These are phyloP conservation scores for Acrossocheilus wenchowensis DNA, from an alignment of 2,797 vertebrate genomes.

Conservation along the genomic window DNA sequence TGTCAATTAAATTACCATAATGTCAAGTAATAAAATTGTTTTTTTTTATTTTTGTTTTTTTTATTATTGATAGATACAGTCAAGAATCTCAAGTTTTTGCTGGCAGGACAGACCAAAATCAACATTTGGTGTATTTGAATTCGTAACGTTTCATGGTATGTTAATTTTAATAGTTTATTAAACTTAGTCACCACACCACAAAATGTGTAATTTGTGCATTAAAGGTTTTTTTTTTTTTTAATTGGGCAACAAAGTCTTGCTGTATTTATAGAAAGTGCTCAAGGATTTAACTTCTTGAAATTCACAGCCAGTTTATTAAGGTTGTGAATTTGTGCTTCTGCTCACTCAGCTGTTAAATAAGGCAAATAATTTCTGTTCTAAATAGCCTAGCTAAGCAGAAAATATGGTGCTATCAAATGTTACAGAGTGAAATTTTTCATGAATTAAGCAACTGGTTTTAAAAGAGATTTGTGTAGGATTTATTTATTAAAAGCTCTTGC, in stretches of 20 bases:
- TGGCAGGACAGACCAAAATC: too few species aligned
- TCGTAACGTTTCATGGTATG: too few species aligned
- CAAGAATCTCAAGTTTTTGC: too few species aligned
- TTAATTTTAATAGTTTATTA: too few species aligned
- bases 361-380: background rate
- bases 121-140: too few species aligned
- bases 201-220: background rate
- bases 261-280: background rate
- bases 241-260: background rate
- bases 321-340: background rate
- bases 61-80: too few species aligned
- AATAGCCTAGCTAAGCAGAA: background rate
- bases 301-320: background rate
- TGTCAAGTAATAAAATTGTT: too few species aligned
- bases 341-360: background rate
- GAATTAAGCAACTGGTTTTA: constrained; percentile 1
- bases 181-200: background rate
- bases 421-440: background rate
- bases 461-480: background rate
- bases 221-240: too few species aligned
- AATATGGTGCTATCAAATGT: background rate
- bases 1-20: background rate
- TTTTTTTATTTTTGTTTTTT: too few species aligned
- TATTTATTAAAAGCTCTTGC: background rate
- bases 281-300: background rate